These are phyloP conservation scores for Amblyraja radiata DNA, from an alignment of 2,797 vertebrate species.

Conservation along the genomic window DNA sequence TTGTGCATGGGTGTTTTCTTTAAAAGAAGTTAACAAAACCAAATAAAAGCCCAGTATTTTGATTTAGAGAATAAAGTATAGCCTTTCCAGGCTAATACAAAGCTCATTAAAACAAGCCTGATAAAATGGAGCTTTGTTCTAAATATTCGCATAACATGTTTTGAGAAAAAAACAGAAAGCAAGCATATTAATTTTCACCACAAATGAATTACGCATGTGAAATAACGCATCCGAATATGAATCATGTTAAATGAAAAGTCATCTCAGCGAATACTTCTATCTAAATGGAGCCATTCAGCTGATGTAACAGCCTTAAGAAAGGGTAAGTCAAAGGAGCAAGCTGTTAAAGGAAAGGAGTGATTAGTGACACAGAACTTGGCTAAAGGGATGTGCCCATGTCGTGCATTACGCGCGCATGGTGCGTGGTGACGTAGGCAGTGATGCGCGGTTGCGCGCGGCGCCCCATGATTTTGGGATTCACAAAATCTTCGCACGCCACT, in stretches of 20 bases:
- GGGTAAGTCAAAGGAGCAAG: background rate
- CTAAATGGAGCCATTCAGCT: background rate
- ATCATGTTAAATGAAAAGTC: background rate
- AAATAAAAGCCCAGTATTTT: background rate
- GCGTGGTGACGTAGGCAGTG: no score
- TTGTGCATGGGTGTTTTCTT: background rate
- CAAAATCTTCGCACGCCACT: no score
- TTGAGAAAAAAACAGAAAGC: background rate
- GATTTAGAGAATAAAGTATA: background rate
- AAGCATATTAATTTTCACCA: constrained; percentile 8
- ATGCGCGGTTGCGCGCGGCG: no score
- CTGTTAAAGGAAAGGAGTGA: background rate
- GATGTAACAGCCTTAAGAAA: background rate
- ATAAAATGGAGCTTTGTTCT: no score
- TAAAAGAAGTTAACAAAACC: background rate
- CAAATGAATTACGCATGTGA: background rate
- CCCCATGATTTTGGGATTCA: no score
- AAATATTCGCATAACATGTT: background rate
- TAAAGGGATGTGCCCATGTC: no score
- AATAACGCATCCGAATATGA: background rate
- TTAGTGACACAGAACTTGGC: background rate
- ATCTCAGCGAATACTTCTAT: background rate
- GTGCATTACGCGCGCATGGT: no score
- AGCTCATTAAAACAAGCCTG: no score
- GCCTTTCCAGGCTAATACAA: background rate